A percentile compares a stretch with the other conserved stretches of the same genome.
Evolutionary conservation across 2,888 invertebrate species (phyloP).

Genomic region (Aleiodes leptofemur): DNA sequence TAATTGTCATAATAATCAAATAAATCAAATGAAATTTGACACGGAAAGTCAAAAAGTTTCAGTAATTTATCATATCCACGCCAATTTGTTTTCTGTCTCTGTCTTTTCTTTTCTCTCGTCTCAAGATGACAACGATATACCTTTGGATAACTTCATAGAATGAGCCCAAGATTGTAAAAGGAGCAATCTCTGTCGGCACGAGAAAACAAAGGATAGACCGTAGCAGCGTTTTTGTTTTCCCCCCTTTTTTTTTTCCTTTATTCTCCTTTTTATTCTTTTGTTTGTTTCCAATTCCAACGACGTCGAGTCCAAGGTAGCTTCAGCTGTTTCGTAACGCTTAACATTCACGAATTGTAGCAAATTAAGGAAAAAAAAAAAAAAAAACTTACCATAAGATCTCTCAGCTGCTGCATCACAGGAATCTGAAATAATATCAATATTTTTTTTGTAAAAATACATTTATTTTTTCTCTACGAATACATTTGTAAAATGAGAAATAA

Average conservation of each 20-base stretch:
- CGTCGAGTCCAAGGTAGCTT: constrained; percentile 2
- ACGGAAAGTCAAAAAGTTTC: constrained; percentile 37
- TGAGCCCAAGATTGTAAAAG: constrained; percentile 52
- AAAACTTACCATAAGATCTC: constrained; percentile 72
- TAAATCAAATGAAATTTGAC: constrained; percentile 45
- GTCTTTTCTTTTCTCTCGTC: constrained; percentile 28
- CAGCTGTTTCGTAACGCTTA: constrained; percentile 15
- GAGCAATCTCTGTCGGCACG: constrained; percentile 38
- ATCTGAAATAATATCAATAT: constrained; percentile 67
- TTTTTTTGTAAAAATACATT: constrained; percentile 9
- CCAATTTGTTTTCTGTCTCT: constrained; percentile 37
- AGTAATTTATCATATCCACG: constrained; percentile 48
- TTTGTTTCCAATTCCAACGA: constrained; percentile 1
- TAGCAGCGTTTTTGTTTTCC: constrained; percentile 5
- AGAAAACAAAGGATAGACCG: constrained; percentile 53
- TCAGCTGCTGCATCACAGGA: constrained; percentile 71
- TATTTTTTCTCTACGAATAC: neutral
- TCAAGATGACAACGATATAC: constrained; percentile 51
- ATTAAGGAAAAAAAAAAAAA: constrained; percentile 34
- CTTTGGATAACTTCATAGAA: constrained; percentile 54
- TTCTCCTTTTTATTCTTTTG: constrained; percentile 4
- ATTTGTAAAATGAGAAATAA: constrained; percentile 3
- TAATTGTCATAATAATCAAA: constrained; percentile 30
- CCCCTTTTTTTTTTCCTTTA: neutral
- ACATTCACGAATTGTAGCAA: constrained; percentile 1